Conservation (phyloP, 2,797 vertebrate genomes). For the Geotrypetes seraphini region DNA sequence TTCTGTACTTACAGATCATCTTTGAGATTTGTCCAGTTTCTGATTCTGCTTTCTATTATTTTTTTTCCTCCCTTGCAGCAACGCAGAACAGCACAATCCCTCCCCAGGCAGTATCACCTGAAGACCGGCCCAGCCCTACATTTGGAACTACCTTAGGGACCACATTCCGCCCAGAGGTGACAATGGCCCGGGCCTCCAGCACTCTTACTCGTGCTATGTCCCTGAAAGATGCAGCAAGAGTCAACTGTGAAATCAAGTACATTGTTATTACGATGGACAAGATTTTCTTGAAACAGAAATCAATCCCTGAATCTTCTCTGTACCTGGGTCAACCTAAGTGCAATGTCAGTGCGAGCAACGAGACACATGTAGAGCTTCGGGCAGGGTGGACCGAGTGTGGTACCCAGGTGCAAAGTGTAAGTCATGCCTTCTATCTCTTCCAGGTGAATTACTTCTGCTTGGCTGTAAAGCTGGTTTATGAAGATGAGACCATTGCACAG, state of each 20-base stretch:
- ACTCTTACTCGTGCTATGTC: background rate
- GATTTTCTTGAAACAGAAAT: constrained; percentile 46
- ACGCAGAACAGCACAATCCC: no score
- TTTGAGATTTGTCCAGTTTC: no score
- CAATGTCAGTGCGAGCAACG: constrained; percentile 45
- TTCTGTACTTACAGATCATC: no score
- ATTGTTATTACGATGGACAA: constrained; percentile 54
- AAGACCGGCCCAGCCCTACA: no score
- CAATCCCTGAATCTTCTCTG: constrained; percentile 51
- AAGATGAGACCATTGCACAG: no score
- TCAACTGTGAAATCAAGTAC: constrained; percentile 55
- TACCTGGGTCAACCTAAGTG: constrained; percentile 69
- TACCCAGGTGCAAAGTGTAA: constrained; percentile 54
- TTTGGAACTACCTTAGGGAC: no score
- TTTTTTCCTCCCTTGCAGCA: no score
- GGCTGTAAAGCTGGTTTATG: no score
- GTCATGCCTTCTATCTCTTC: constrained; percentile 13
- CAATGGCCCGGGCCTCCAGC: background rate
- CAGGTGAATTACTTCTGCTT: no score
- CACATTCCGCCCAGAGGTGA: no score
- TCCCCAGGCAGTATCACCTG: no score
- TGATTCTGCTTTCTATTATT: no score
- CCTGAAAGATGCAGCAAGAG: constrained; percentile 26
- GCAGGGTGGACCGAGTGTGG: constrained; percentile 61
- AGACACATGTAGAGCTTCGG: constrained; percentile 55